Evolutionary conservation across 2,797 vertebrate species (phyloP), one percentile per base, ranked within the genome.

Genomic region (Phrynocephalus guinanensis): DNA sequence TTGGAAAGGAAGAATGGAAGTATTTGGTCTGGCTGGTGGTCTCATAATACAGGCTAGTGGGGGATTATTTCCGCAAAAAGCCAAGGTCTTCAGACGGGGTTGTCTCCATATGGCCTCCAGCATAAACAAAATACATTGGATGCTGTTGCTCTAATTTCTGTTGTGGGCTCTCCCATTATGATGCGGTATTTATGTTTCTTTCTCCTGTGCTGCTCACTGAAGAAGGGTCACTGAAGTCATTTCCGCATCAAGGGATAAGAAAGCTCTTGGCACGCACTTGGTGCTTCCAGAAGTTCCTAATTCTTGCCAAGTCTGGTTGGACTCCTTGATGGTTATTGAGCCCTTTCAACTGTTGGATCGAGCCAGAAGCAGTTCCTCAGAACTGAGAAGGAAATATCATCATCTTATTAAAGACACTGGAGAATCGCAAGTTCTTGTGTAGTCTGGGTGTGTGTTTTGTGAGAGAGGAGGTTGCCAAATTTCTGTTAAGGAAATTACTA

Each of bases 401-500:
- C 38, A 6, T 56, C 88, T 78, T 11, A 90, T 20, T 48, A 28
- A 66, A 91, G 67, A 82, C 13, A 90, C 50, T 76, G 38, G 91
- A 80, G 80, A 79, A 77, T 71, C 70, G 48, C 67, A 70, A 60
- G 73, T 26, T 67, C 87, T 84, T 1, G 33, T 68, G 33, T 78
- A 90, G 67, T 26, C 63, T 73, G 9, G 81, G 92, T 89, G 73
- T 83, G 22, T 6, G 33, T 50, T 71, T 60, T 16, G 6, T 6
- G 18, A 33, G 7, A 24, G 24, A 50, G 81, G 26, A 26, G 22
- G 24, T 70, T 85, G 56, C 71, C 80, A 92, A 90, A 87, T 33
- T 92, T 92, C 70, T 91, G 76, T 76, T 92, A 73, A 86, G 88
- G 90, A 94, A 92, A 92, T 94, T 92, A 91, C 75, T 83, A 83